Evolutionary conservation across 2,888 invertebrate genomes (phyloP).

Genomic region (Chaitophorus viminalis): DNA sequence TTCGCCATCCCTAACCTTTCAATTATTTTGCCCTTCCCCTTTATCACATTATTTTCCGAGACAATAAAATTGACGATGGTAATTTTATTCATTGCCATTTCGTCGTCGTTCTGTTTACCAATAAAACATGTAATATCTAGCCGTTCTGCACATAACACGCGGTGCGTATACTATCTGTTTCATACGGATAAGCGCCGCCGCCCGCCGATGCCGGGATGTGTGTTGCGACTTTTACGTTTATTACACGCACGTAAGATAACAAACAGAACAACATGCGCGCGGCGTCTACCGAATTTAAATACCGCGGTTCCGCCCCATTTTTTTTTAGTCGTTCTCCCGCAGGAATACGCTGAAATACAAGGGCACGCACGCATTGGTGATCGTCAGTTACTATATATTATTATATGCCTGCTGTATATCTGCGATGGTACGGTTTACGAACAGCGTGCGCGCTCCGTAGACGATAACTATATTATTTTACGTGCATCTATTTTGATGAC

Average conservation of each 20-base stretch:
- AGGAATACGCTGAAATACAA: neutral
- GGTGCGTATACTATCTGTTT: conserved; percentile 39
- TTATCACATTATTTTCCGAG: neutral
- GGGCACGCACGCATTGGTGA: neutral
- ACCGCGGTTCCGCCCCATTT: neutral
- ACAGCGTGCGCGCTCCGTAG: too few relatives aligned
- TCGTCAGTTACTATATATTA: too few relatives aligned
- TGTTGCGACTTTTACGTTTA: neutral
- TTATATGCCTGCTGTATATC: too few relatives aligned
- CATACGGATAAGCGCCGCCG: conserved; percentile 29
- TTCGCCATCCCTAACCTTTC: neutral
- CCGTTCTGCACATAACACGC: too few relatives aligned
- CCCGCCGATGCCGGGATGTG: neutral
- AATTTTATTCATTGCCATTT: conserved; percentile 55
- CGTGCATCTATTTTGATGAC: neutral
- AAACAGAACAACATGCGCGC: neutral
- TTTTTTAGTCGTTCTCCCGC: neutral
- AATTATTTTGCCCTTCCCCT: neutral
- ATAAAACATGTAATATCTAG: neutral
- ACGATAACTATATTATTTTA: too few relatives aligned
- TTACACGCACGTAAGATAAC: neutral
- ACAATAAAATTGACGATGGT: conserved; percentile 48
- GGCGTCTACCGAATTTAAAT: neutral
- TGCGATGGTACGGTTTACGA: too few relatives aligned
- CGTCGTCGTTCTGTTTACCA: conserved; percentile 11